Base-by-base conservation (phyloP, 2,888 invertebrate genomes). In the Drosophila vallismaia region DNA sequence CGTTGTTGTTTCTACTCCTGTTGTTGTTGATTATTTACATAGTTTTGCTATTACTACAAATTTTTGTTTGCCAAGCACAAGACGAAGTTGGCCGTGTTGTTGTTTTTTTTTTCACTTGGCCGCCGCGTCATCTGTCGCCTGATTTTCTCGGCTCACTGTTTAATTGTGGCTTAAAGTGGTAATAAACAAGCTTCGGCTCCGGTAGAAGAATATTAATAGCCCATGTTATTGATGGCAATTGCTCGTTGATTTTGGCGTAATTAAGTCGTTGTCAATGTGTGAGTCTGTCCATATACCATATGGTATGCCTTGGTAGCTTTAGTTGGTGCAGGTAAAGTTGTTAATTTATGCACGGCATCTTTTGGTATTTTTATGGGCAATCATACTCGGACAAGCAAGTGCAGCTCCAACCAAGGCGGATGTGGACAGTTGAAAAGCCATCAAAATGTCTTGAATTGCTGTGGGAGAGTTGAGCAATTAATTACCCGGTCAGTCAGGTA, bases 211-310 rank as follows among this genome's bases (percentile, higher is more conserved):
- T 86, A 86, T 88, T 88, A 86, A 86, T 88, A 83, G 86, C 71
- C 79, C 80, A 71, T 83, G 89, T 88, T 89, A 88, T 88, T 88
- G 89, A 88, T 88, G 88, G 88, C 88, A 89, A 88, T 86, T 88
- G 85, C 79, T 88, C 86, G 88, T 86, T 88, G 84, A 88, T 77
- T 88, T 82, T 86, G 88, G 86, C 88, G 88, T 88, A 88, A 88
- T 88, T 88, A 88, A 88, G 88, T 88, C 89, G 88, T 88, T 86
- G 86, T 80, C 80, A 71, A 36, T 71, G 44, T 67, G 45, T 33
- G 40, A 53, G 42, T 62, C 26, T 26, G 45, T 36, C 45, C 45
- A 36, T 46, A 54, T 42, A 31, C 24, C 3, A 12, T 28, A 51
- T 33, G 45, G 28, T 52, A n/a, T 46, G 44, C 45, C 26, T 50